Evolutionary conservation across 2,113 vertebrate genomes (phyloP).

Genomic region (Acrocephalus arundinaceus): DNA sequence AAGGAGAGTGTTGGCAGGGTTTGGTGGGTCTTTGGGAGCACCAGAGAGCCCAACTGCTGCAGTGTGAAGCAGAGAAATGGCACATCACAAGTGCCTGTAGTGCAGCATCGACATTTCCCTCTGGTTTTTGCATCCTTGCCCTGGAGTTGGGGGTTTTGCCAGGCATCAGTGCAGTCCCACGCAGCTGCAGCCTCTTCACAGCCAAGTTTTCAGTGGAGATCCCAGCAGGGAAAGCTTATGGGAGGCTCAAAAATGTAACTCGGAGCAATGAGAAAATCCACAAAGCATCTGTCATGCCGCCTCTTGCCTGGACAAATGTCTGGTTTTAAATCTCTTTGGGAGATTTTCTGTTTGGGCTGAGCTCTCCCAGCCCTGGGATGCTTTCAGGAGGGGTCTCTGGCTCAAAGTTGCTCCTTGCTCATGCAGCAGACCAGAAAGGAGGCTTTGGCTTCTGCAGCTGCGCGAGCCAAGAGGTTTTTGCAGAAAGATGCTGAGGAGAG

Average conservation of each 20-base stretch:
- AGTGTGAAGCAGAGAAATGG: neutral
- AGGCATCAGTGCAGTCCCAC: neutral
- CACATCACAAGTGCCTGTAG: neutral
- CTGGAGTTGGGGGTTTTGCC: neutral
- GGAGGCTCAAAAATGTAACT: neutral
- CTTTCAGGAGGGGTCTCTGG: neutral
- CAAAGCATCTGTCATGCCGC: fast-evolving
- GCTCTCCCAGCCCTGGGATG: neutral
- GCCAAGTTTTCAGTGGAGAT: neutral
- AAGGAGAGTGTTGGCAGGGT: neutral
- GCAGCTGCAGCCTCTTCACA: neutral
- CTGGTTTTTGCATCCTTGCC: neutral
- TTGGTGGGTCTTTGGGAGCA: neutral
- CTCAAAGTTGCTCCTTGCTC: neutral
- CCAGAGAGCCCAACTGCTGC: neutral
- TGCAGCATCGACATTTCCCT: neutral
- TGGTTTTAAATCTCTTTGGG: neutral
- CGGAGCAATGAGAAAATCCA: neutral
- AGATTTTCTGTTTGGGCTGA: neutral
- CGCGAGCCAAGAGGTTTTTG: neutral
- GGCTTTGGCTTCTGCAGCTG: neutral
- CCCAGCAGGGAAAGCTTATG: neutral
- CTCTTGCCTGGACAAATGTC: neutral
- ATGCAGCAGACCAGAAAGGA: neutral
- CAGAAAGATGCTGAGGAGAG: neutral